A percentile compares a stretch with the other conserved stretches of the same genome.
phyloP scores from a whole-genome alignment of 1,140 invertebrate species.

The Drosophila kanapiae region DNA sequence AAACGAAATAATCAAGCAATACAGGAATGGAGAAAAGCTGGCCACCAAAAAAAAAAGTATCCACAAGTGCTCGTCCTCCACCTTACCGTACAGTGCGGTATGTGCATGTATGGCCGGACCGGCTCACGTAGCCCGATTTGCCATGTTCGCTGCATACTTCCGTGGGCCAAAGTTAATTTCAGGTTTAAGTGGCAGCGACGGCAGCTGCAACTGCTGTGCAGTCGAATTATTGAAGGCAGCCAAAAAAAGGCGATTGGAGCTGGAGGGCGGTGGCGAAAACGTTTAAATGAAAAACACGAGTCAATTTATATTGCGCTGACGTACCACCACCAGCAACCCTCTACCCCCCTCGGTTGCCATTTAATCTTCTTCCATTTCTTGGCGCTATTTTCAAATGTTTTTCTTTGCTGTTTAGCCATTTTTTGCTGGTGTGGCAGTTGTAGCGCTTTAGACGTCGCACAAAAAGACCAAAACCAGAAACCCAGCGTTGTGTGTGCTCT shows the following conservation, averaged over 20 bases:
- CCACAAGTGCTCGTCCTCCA: constrained; percentile 17
- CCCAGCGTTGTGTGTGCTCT: constrained; percentile 40
- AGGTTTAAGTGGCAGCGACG: constrained; percentile 66
- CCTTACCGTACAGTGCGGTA: constrained; percentile 21
- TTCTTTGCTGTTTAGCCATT: constrained; percentile 64
- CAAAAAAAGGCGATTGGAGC: constrained; percentile 23
- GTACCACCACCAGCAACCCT: constrained; percentile 27
- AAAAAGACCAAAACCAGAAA: constrained; percentile 45
- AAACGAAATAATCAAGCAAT: constrained; percentile 79
- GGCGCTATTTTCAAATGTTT: constrained; percentile 68
- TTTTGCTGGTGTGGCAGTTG: constrained; percentile 49
- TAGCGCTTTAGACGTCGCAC: constrained; percentile 33
- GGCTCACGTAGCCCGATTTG: constrained; percentile 41
- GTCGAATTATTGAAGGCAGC: constrained; percentile 69
- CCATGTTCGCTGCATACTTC: constrained; percentile 62
- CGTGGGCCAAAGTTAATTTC: constrained; percentile 75
- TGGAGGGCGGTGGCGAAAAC: constrained; percentile 26
- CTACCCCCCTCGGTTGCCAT: constrained; percentile 11
- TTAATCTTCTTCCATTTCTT: constrained; percentile 61
- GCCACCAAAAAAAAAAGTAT: constrained; percentile 28
- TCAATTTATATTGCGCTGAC: constrained; percentile 72
- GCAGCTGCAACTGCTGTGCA: constrained; percentile 51
- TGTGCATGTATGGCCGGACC: constrained; percentile 23
- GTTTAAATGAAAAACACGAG: constrained; percentile 76
- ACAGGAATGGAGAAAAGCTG: neutral